Evolutionary conservation across 2,797 vertebrate genomes (phyloP).

Genomic region (Dendrocincla fuliginosa): DNA sequence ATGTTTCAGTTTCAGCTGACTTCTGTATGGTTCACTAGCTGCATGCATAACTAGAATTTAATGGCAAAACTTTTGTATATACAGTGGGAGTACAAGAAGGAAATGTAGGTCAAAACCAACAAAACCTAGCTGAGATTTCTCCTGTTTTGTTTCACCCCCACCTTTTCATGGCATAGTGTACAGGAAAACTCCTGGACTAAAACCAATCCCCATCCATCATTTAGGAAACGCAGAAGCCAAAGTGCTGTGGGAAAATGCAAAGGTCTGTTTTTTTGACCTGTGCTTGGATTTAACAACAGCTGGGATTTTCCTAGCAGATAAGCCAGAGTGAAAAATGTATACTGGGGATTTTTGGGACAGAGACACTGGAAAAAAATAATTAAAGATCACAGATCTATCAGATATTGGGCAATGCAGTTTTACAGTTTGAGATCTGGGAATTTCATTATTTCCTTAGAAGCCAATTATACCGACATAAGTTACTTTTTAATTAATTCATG

Average conservation of each 20-base stretch:
- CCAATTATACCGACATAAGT: neutral
- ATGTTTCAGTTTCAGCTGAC: neutral
- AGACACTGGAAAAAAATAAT: neutral
- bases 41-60: neutral
- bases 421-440: neutral
- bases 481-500: neutral
- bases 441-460: neutral
- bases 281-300: neutral
- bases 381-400: neutral
- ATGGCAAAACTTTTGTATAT: neutral
- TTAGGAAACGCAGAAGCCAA: neutral
- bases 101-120: neutral
- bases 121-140: conserved; percentile 4
- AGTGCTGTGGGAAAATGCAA: conserved; percentile 37
- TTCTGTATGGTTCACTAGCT: neutral
- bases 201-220: conserved; percentile 35
- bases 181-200: conserved; percentile 9
- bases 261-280: neutral
- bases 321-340: neutral
- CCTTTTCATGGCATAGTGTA: conserved; percentile 2
- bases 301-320: conserved; percentile 8
- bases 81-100: neutral
- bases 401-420: neutral
- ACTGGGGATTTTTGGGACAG: neutral
- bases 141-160: conserved; percentile 28